Conservation (phyloP, 1,140 invertebrate genomes). For the Chymomyza costata region DNA sequence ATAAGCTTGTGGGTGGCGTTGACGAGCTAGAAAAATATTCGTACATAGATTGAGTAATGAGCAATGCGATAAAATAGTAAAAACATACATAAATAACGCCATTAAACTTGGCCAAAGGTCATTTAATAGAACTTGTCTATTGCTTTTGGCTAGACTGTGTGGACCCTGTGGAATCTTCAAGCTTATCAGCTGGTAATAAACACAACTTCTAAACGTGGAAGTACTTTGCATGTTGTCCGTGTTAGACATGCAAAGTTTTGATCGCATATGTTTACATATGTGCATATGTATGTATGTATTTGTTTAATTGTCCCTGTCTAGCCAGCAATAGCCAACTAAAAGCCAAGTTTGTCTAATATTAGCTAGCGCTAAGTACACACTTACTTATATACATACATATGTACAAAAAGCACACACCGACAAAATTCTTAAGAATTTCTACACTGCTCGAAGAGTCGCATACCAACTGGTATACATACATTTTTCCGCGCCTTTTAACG, state of each 20-base stretch:
- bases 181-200: conserved; percentile 42
- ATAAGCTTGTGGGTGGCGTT: conserved; percentile 77
- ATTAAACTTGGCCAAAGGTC: conserved; percentile 56
- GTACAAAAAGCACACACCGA: conserved; percentile 7
- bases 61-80: not conserved
- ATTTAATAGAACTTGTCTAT: conserved; percentile 40
- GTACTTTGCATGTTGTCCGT: conserved; percentile 10
- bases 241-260: conserved; percentile 32
- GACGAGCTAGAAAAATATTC: conserved; percentile 55
- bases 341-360: conserved; percentile 44
- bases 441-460: conserved; percentile 40
- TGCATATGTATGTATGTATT: conserved; percentile 1
- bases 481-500: no score
- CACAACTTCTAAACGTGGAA: not conserved
- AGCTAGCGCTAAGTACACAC: conserved; percentile 42
- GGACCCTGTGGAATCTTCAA: no score
- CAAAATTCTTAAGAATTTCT: conserved; percentile 46
- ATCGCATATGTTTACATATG: not conserved
- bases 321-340: conserved; percentile 8
- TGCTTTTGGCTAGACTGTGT: not conserved
- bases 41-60: not conserved
- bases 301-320: conserved; percentile 41
- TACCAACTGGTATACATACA: conserved; percentile 1
- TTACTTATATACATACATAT: conserved; percentile 4
- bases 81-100: not conserved